phyloP scores from a whole-genome alignment of 2,113 vertebrate species.

The Synodontis membranacea region DNA sequence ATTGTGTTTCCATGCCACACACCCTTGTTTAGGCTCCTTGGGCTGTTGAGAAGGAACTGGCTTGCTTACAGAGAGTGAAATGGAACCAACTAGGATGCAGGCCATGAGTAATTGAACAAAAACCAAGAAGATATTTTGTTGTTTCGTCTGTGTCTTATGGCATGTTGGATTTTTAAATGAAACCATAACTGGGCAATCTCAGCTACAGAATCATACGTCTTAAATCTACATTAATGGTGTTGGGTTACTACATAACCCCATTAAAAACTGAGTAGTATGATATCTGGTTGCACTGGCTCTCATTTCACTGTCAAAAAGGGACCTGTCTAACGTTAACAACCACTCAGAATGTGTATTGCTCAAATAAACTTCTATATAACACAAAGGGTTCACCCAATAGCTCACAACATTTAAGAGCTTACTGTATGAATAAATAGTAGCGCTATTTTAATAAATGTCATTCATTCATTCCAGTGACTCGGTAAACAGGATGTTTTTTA shows the following conservation, averaged over 20 bases:
- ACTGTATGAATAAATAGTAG: neutral
- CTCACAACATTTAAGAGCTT: neutral
- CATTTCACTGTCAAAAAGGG: neutral
- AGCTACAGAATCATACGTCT: neutral
- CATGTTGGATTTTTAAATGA: constrained; percentile 16
- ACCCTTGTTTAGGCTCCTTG: constrained; percentile 68
- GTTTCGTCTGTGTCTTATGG: neutral
- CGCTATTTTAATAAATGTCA: neutral
- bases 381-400: neutral
- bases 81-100: constrained; percentile 4
- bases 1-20: constrained; percentile 53
- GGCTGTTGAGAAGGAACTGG: constrained; percentile 50
- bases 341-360: neutral
- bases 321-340: neutral
- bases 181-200: neutral
- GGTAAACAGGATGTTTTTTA: neutral
- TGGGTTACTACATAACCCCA: neutral
- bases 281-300: neutral
- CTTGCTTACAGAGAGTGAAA: constrained; percentile 56
- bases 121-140: neutral
- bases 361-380: neutral
- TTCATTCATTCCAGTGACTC: neutral
- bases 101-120: constrained; percentile 9
- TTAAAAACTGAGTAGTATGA: neutral
- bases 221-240: neutral